Evolutionary conservation across 1,140 invertebrate genomes (phyloP).

Genomic region (Pseudomyrmex concolor): DNA sequence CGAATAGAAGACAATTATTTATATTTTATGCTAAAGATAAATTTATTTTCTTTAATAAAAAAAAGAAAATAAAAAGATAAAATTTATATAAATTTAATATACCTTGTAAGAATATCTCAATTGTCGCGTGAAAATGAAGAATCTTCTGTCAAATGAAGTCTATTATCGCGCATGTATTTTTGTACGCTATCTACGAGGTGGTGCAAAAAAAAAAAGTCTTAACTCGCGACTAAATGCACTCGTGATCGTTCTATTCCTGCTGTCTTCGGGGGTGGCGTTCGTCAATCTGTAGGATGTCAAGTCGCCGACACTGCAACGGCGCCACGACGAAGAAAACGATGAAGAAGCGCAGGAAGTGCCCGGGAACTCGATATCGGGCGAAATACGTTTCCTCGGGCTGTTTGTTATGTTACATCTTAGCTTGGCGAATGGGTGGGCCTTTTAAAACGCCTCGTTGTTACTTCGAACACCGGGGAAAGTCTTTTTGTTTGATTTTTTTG

Average conservation of each 20-base stretch:
- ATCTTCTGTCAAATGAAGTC: conserved; percentile 34
- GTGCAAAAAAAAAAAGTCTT: conserved; percentile 60
- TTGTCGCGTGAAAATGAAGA: neutral
- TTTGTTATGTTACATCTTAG: conserved; percentile 76
- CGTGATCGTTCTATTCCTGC: conserved; percentile 75
- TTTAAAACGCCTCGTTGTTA: conserved; percentile 73
- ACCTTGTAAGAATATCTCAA: neutral
- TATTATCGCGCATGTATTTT: conserved; percentile 59
- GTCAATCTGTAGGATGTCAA: conserved; percentile 76
- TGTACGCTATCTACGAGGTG: conserved; percentile 21
- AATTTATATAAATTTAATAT: conserved; percentile 6
- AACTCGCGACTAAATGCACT: conserved; percentile 76
- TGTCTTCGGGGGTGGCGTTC: conserved; percentile 70
- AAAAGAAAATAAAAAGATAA: neutral
- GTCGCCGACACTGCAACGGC: conserved; percentile 72
- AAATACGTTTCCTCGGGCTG: conserved; percentile 72
- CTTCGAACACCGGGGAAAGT: conserved; percentile 30
- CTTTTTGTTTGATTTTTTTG: neutral
- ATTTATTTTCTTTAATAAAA: neutral
- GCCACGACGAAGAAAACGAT: conserved; percentile 71
- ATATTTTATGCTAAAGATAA: conserved; percentile 3
- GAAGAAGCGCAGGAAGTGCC: conserved; percentile 74
- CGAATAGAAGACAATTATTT: neutral
- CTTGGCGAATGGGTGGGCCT: conserved; percentile 70
- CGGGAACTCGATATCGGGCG: conserved; percentile 78